Conservation (phyloP, 2,888 invertebrate genomes). For the Agrotis ipsilon region DNA sequence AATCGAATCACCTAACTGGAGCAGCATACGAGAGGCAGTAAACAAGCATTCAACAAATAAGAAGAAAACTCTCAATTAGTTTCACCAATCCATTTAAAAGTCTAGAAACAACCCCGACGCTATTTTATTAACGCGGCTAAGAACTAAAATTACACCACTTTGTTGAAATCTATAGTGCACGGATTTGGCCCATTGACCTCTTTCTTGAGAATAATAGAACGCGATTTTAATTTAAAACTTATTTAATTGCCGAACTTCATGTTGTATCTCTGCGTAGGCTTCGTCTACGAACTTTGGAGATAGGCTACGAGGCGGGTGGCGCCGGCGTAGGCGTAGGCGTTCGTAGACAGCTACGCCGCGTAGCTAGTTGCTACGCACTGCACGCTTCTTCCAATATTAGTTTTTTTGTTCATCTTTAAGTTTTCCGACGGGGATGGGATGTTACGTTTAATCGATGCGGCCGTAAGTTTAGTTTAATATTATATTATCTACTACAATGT, state of each 20-base stretch:
- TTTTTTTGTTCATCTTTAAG: constrained; percentile 75
- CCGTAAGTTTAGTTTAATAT: constrained; percentile 17
- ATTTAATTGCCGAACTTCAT: constrained; percentile 35
- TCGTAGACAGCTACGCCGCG: constrained; percentile 62
- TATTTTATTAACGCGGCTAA: constrained; percentile 32
- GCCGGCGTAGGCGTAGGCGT: constrained; percentile 64
- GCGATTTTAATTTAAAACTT: constrained; percentile 44
- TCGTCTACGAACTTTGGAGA: constrained; percentile 41
- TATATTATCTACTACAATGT: constrained; percentile 9
- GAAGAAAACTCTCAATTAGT: constrained; percentile 16
- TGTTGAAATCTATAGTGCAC: constrained; percentile 31
- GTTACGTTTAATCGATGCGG: constrained; percentile 23
- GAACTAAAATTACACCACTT: constrained; percentile 42
- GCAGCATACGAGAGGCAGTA: constrained; percentile 10
- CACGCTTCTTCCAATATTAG: constrained; percentile 78
- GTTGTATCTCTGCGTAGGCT: constrained; percentile 30
- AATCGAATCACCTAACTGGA: neutral
- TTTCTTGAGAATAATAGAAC: constrained; percentile 41
- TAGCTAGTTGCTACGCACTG: constrained; percentile 76
- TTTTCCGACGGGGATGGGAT: constrained; percentile 57
- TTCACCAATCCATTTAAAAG: constrained; percentile 17
- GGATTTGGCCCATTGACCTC: constrained; percentile 53
- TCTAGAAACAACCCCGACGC: constrained; percentile 32
- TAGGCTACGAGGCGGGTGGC: constrained; percentile 8
- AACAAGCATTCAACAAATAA: constrained; percentile 10